Evolutionary conservation across 2,888 invertebrate species (phyloP), one percentile per base, ranked within the genome.

Genomic region (Lacanobia oleracea): DNA sequence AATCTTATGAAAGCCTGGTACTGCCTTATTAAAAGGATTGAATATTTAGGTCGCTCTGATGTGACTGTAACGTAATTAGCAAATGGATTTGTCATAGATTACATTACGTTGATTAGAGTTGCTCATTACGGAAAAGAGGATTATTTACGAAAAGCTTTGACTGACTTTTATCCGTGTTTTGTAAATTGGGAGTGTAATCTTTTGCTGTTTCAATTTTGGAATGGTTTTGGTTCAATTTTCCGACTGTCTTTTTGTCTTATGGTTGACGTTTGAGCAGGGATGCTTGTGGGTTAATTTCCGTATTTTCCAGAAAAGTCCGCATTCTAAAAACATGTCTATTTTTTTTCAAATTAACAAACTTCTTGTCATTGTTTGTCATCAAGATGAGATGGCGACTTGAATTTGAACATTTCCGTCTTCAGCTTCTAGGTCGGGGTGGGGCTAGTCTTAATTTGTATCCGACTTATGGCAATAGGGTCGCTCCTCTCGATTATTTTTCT

Each of bases 71-170:
- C 66, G 74, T 85, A 85, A 87, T 87, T 84, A 87, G 74, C 61
- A 74, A 80, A 88, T 86, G 85, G 83, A 69, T 76, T 71, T 69
- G 67, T 72, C 79, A 84, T 81, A 81, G 77, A 85, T 84, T 75
- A 75, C 85, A 86, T 86, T 86, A 82, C 71, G 67, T 63, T 84
- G 81, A 86, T 87, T 87, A 79, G 67, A 67, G 50, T 74, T 66
- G 74, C 70, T 82, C 80, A 79, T 86, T 75, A 72, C 61, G 63
- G 23, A 18, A 65, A 74, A 65, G 71, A 40, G 68, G 64, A 80
- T 82, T 71, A 67, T 73, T 67, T 70, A 62, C 67, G 65, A 56
- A 78, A 63, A 66, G 65, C 33, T 51, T 65, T 56, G 43, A 43
- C 43, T 64, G 69, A 77, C 68, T 66, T 64, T 63, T 53, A 81